phyloP scores from a whole-genome alignment of 2,113 vertebrate genomes.

The Cercopithecus mona region DNA sequence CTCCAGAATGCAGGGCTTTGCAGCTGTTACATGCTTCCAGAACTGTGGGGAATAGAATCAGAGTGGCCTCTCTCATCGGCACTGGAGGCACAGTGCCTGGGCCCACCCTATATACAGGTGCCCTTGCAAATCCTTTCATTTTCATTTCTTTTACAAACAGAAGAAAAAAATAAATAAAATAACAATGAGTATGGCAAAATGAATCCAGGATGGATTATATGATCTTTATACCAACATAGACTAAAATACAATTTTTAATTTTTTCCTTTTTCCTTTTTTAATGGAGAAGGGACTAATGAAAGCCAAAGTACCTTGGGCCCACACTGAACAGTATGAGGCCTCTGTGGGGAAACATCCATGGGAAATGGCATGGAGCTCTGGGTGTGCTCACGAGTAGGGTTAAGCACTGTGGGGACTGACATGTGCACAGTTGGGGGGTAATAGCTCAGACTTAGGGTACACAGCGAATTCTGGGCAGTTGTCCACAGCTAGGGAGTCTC shows the following conservation, averaged over 20 bases:
- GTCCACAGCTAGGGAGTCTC: not conserved
- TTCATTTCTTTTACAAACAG: not conserved
- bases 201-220: not conserved
- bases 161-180: not conserved
- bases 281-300: not conserved
- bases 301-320: not conserved
- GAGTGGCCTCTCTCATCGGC: fast-evolving
- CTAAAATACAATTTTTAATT: not conserved
- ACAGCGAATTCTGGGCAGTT: not conserved
- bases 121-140: not conserved
- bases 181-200: not conserved
- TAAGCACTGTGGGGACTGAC: not conserved
- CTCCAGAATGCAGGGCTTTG: not conserved
- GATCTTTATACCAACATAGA: not conserved
- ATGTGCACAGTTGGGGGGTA: not conserved
- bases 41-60: not conserved
- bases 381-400: not conserved
- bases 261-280: not conserved
- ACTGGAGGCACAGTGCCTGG: not conserved
- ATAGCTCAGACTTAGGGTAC: not conserved
- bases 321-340: fast-evolving
- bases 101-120: fast-evolving
- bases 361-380: not conserved
- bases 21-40: not conserved
- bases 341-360: not conserved